Base-by-base conservation (phyloP, 1,140 invertebrate genomes). In the Cotesia chilonis region DNA sequence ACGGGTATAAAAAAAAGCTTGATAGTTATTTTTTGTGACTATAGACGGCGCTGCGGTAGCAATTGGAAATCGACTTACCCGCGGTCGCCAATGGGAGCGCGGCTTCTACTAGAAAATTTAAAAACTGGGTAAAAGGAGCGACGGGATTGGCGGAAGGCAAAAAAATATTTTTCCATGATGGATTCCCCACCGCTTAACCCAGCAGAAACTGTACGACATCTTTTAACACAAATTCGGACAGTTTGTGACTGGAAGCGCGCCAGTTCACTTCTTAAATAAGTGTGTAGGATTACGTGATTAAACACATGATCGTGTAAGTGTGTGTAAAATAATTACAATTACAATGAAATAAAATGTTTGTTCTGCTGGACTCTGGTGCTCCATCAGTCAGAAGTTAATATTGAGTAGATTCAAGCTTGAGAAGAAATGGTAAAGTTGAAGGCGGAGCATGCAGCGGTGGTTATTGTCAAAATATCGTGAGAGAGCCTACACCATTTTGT, bases 231-330 rank as follows among this genome's bases (percentile, higher is more conserved):
- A 7, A 7, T 9, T 47, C 10, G 60, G 36, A 68, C 67, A 68
- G 67, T 68, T 37, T 59, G 67, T 68, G 67, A 68, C 55, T 68
- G 67, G 55, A 68, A 14, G 54, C 67, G 67, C 54, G 67, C 67
- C 67, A 68, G 67, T 68, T 54, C 54, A 41, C 67, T 55, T 64
- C 28, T 54, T n/a, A 55, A 7, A 6, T 52, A 68, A 55, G 0
- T 52, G 28, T 55, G 7, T 68, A 0, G 17, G 35, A 59, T 68
- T 68, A 59, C 54, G 54, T 68, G 36, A 68, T 55, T 57, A 60
- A 12, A 36, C 36, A 68, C 36, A 68, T 68, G 55, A 59, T n/a
- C 28, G 20, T n/a, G 3, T 59, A 68, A 14, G 2, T 9, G 41
- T 9, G 57, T 55, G 3, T 7, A 59, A 9, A 59, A 59, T 59